A percentile compares a stretch with the other conserved stretches of the same genome.
Conservation (phyloP, 2,113 vertebrate genomes). For the Archilochus colubris region DNA sequence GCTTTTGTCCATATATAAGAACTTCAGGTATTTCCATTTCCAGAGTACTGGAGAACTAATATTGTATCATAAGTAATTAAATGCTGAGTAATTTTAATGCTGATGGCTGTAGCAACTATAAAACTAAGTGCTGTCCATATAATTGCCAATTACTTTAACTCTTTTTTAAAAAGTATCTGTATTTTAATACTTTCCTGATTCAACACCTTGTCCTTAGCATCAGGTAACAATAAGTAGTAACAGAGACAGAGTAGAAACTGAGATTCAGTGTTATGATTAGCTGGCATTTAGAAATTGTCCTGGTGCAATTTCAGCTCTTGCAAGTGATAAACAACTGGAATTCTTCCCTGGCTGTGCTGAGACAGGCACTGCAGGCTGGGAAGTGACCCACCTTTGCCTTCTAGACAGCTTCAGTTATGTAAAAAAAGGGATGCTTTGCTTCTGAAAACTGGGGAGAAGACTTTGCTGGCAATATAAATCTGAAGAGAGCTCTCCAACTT, state of each 20-base stretch:
- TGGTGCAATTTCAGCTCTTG: not conserved
- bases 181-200: not conserved
- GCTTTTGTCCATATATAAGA: not conserved
- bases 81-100: not conserved
- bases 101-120: not conserved
- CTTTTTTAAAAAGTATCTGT: not conserved
- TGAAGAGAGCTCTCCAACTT: not conserved
- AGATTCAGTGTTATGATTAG: not conserved
- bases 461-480: not conserved
- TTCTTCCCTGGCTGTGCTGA: not conserved
- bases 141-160: not conserved
- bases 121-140: not conserved
- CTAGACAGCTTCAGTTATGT: not conserved
- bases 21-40: not conserved
- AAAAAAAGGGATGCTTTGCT: not conserved
- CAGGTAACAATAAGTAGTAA: not conserved
- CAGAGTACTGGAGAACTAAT: not conserved
- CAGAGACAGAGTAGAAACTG: not conserved
- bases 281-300: not conserved
- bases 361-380: not conserved
- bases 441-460: not conserved
- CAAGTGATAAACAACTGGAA: not conserved
- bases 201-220: not conserved
- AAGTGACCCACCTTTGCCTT: not conserved
- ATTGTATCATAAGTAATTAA: not conserved